Evolutionary conservation across 35 echinoderm and acorn worm species (phyloP).

Genomic region (Apostichopus californicus): DNA sequence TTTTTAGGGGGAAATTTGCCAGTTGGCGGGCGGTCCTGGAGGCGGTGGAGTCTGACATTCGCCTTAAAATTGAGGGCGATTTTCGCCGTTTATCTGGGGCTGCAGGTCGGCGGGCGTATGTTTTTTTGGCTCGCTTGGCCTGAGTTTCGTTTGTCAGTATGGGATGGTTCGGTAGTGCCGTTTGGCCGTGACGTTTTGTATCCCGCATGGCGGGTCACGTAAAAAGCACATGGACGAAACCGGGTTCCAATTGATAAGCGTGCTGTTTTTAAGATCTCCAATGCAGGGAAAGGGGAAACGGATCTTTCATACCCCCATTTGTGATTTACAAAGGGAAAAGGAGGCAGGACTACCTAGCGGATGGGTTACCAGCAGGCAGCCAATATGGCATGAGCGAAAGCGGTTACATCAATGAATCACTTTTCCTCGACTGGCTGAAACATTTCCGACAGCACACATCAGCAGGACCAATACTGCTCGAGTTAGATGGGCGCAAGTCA

Average conservation of each 20-base stretch:
- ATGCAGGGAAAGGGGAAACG: constrained; percentile 38
- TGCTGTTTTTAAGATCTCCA: constrained; percentile 30
- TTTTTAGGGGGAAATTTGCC: no score
- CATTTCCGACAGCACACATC: constrained; percentile 43
- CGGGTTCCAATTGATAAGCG: constrained; percentile 18
- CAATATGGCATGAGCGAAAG: constrained; percentile 35
- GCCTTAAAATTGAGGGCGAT: no score
- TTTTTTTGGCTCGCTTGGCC: no score
- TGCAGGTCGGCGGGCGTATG: no score
- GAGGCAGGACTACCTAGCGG: constrained; percentile 29
- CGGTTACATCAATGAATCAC: constrained; percentile 49
- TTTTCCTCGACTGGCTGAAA: constrained; percentile 64
- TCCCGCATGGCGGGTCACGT: no score
- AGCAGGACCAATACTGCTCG: constrained; percentile 25
- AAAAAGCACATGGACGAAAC: neutral
- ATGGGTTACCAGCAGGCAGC: constrained; percentile 54
- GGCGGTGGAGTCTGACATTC: no score
- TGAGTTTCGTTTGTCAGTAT: no score
- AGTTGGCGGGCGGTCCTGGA: no score
- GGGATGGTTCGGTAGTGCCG: no score
- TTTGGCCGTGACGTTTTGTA: no score
- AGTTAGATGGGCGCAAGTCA: constrained; percentile 54
- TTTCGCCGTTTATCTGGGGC: no score
- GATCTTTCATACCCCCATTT: constrained; percentile 1
- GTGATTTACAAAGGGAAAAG: constrained; percentile 55